Percentiles rank a stretch among this genome's conserved stretches.
These are phyloP conservation scores for Bubo scandiacus DNA, from an alignment of 2,113 vertebrate genomes.

Conservation along the genomic window DNA sequence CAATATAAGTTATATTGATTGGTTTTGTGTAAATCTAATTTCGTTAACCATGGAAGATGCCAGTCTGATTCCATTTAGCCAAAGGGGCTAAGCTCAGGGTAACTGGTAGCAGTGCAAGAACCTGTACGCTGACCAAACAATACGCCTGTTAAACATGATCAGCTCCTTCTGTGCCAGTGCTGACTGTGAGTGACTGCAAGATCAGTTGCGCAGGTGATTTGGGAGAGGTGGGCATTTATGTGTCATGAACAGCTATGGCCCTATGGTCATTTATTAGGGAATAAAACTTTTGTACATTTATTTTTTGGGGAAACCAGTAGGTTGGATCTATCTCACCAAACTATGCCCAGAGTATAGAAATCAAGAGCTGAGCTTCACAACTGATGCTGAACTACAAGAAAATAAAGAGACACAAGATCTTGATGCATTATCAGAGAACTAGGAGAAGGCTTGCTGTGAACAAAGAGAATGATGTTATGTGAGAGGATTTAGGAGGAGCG, in stretches of 20 bases:
- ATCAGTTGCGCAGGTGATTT: neutral
- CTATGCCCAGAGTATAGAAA: neutral
- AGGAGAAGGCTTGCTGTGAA: neutral
- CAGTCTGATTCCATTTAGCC: neutral
- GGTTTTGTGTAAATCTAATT: neutral
- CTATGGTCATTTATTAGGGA: neutral
- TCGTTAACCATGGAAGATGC: neutral
- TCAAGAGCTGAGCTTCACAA: neutral
- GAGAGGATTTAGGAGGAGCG: neutral
- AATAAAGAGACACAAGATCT: neutral
- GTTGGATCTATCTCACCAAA: neutral
- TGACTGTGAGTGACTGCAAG: neutral
- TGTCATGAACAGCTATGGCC: neutral
- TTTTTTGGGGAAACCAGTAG: neutral
- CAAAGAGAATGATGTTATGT: neutral
- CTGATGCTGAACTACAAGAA: neutral
- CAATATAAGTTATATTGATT: neutral
- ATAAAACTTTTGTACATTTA: neutral
- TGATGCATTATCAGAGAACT: neutral
- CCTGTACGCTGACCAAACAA: accelerated
- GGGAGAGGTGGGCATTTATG: neutral
- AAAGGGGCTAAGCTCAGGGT: neutral
- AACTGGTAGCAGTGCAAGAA: neutral
- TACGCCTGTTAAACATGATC: neutral
- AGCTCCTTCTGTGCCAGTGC: neutral